Percentiles rank a stretch among this genome's conserved stretches.
These are phyloP conservation scores for Zelleria hepariella DNA, from an alignment of 2,888 invertebrate species.

Conservation along the genomic window DNA sequence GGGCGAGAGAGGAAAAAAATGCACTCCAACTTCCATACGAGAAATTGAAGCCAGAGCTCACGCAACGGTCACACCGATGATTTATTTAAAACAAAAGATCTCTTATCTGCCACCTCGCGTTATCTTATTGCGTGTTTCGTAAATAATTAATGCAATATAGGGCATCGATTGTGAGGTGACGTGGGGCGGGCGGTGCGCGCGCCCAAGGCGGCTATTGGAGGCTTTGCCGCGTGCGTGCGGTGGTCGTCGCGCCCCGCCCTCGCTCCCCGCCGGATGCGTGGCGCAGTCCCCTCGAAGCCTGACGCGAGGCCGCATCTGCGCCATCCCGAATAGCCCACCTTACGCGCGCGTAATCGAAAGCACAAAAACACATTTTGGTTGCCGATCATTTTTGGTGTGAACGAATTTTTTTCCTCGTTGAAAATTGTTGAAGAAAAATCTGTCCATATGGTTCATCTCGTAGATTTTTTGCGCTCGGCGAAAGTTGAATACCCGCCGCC, in stretches of 20 bases:
- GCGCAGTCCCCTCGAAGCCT: constrained; percentile 53
- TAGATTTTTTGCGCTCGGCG: constrained; percentile 84
- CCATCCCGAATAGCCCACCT: constrained; percentile 17
- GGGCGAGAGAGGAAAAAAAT: not conserved
- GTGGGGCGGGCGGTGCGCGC: constrained; percentile 64
- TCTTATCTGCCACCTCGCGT: constrained; percentile 70
- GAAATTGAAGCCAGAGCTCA: not conserved
- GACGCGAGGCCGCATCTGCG: constrained; percentile 36
- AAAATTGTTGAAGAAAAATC: constrained; percentile 25
- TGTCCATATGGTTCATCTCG: constrained; percentile 87
- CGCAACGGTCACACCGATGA: constrained; percentile 27
- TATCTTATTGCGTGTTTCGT: constrained; percentile 74
- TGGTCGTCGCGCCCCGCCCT: constrained; percentile 59
- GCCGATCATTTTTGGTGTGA: not conserved
- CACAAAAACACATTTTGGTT: not conserved
- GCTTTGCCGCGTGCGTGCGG: constrained; percentile 69
- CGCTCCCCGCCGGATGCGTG: constrained; percentile 39
- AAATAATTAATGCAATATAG: constrained; percentile 74
- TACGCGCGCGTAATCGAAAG: constrained; percentile 2
- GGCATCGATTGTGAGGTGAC: constrained; percentile 72
- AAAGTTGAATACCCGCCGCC: constrained; percentile 82
- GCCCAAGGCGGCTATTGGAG: constrained; percentile 68
- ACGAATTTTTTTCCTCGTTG: not conserved
- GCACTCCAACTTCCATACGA: not conserved
- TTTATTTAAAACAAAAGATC: constrained; percentile 63